Base-by-base conservation (phyloP, 2,797 vertebrate species). In the Rhabdophis nuchalis region DNA sequence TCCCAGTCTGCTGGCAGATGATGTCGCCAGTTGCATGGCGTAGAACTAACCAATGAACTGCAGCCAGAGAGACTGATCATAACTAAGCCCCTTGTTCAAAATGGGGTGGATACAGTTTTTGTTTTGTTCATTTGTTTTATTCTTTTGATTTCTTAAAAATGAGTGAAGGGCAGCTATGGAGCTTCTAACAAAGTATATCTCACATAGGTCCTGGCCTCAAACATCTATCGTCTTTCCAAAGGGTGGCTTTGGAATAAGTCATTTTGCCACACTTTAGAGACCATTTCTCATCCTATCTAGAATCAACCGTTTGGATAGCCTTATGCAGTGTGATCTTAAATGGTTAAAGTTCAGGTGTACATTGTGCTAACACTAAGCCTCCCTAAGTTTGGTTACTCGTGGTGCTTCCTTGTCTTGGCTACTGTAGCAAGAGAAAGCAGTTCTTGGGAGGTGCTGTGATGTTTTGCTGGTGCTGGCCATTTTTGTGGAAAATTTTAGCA, bases 1-100 rank as follows among this genome's bases (percentile, higher is more conserved):
- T 98, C 99, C 58, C 99, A 99, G 95, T 98, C 98, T 95, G 98
- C 98, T 11, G 98, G 98, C 97, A 99, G 99, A 99, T 99, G 99
- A 99, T 99, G 98, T 14, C 95, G 53, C 92, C 3, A 87, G 1
- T 46, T 56, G 87, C 12, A 86, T 72, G 95, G 93, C 95, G 27
- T 56, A 92, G 96, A 94, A 95, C 96, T 90, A 85, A 90, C 90
- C 56, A 89, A 56, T 86, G n/a, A 92, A 86, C 89, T 90, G 13
- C 95, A 91, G 94, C 94, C 90, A 20, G 89, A 95, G 88, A 86
- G 95, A 96, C 95, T 93, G 93, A 91, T 56, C 87, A 0, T 61
- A 41, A 91, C 96, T 77, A 50, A 88, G 85, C 90, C 94, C 94
- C 94, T 91, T 64, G 90, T 85, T 68, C 92, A 58, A 23, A 87